phyloP scores from a whole-genome alignment of 1,140 invertebrate genomes.

The Venturia canescens region DNA sequence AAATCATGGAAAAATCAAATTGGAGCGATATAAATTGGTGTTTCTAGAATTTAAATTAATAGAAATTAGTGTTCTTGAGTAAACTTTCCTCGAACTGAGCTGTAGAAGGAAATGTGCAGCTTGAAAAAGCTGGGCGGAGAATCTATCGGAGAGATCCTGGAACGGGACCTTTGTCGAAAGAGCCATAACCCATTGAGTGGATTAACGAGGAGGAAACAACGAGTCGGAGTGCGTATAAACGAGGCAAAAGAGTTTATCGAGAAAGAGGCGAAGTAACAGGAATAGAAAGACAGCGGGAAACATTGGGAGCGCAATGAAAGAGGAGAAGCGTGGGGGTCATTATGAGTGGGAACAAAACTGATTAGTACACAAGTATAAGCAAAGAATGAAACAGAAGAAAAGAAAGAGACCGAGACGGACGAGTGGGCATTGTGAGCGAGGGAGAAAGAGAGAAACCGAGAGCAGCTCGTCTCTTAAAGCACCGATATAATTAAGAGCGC shows the following conservation, averaged over 20 bases:
- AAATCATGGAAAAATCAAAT: too few relatives aligned
- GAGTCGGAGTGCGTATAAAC: not conserved
- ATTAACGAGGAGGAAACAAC: slow-evolving; percentile 24
- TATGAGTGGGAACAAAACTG: slow-evolving; percentile 47
- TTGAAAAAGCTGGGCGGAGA: too few relatives aligned
- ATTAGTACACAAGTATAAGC: slow-evolving; percentile 47
- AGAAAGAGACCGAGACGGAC: not conserved
- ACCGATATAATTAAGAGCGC: slow-evolving; percentile 44
- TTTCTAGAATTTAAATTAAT: too few relatives aligned
- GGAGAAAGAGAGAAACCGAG: slow-evolving; percentile 22
- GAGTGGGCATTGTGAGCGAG: slow-evolving; percentile 40
- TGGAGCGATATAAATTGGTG: too few relatives aligned
- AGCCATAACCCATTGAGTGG: slow-evolving; percentile 6
- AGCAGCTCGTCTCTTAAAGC: slow-evolving; percentile 38
- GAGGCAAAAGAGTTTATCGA: slow-evolving; percentile 19
- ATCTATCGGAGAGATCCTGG: not conserved
- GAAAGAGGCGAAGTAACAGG: slow-evolving; percentile 14
- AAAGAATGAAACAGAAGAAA: slow-evolving; percentile 1
- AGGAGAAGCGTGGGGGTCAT: slow-evolving; percentile 40
- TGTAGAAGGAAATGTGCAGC: too few relatives aligned
- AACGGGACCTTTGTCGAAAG: slow-evolving; percentile 37
- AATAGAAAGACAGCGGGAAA: slow-evolving; percentile 10
- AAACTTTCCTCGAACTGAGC: too few relatives aligned
- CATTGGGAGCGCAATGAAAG: slow-evolving; percentile 32
- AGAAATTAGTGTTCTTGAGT: too few relatives aligned